Conservation (phyloP, 2,113 vertebrate genomes). For the Epinephelus fuscoguttatus region DNA sequence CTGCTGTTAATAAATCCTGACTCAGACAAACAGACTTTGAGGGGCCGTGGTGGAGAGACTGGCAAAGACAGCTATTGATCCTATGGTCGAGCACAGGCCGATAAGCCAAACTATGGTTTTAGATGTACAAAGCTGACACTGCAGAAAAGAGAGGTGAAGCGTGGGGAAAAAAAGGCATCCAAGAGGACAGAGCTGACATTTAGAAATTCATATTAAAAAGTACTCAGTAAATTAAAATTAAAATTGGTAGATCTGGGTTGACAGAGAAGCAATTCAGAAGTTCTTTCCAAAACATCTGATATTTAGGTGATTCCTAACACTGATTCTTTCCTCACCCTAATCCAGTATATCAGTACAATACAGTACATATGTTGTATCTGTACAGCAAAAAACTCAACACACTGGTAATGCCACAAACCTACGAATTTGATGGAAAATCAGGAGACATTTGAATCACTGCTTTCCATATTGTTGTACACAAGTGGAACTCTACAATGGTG, state of each 20-base stretch:
- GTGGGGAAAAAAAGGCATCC: not conserved
- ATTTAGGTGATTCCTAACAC: not conserved
- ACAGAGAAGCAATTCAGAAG: not conserved
- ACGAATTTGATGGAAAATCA: not conserved
- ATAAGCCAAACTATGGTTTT: constrained; percentile 69
- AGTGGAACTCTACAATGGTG: not conserved
- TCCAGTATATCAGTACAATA: not conserved
- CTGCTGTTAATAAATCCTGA: constrained; percentile 78
- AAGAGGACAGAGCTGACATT: constrained; percentile 2
- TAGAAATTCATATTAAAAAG: not conserved
- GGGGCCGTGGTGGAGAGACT: constrained; percentile 55
- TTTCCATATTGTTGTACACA: not conserved
- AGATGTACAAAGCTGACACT: constrained; percentile 42
- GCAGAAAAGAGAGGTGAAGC: constrained; percentile 38
- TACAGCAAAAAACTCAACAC: not conserved
- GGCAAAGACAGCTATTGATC: constrained; percentile 78
- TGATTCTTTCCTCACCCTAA: not conserved
- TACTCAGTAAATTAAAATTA: not conserved
- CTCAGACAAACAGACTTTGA: constrained; percentile 71
- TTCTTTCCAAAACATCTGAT: not conserved
- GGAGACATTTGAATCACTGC: not conserved
- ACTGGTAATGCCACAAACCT: not conserved
- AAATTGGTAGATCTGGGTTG: not conserved
- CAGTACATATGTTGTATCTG: not conserved
- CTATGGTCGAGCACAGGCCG: constrained; percentile 43